Base-by-base conservation (phyloP, 92 coral and sea anemone species). In the Diadumene lineata region DNA sequence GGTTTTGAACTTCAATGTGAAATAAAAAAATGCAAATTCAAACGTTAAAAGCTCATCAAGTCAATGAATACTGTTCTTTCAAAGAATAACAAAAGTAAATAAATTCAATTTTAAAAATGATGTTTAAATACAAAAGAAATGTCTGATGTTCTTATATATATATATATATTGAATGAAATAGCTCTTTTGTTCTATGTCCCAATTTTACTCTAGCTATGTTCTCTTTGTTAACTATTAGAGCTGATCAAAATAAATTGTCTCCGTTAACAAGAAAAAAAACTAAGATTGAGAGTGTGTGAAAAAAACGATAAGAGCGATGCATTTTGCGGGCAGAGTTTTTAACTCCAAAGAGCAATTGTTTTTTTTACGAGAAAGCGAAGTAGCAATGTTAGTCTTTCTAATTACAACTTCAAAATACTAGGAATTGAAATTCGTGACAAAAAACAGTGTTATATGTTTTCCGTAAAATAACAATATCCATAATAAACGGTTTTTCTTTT, bases 101-200 rank as follows among this genome's bases (percentile, higher is more conserved):
- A 83, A 89, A 89, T 79, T 82, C 68, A 71, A 85, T 81, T 81
- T 70, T 50, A 21, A 16, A 53, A 2, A 21, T 3, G 58, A 53
- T 2, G 10, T 53, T 38, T 38, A 38, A 38, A 38, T 4, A 4
- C 48, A 4, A 38, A 38, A 38, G 13, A 38, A 38, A 38, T 4
- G 48, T 6, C 48, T 38, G 48, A 4, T 38, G 7, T 4, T 38
- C 7, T 6, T 38, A 38, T 4, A 38, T 38, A 4, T 38, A 38
- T 4, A 4, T 38, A 38, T 38, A 13, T 4, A 6, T 38, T 13
- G 13, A 38, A 38, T 38, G 13, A 38, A 38, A 38, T 38, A 38
- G 13, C 48, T 38, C 7, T 6, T 38, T 38, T 4, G 48, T 38
- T 38, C 48, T 13, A 6, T 38, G 6, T 38, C 13, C 48, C 48